These are phyloP conservation scores for Drosophila varians DNA, from an alignment of 1,140 invertebrate species.

Conservation along the genomic window DNA sequence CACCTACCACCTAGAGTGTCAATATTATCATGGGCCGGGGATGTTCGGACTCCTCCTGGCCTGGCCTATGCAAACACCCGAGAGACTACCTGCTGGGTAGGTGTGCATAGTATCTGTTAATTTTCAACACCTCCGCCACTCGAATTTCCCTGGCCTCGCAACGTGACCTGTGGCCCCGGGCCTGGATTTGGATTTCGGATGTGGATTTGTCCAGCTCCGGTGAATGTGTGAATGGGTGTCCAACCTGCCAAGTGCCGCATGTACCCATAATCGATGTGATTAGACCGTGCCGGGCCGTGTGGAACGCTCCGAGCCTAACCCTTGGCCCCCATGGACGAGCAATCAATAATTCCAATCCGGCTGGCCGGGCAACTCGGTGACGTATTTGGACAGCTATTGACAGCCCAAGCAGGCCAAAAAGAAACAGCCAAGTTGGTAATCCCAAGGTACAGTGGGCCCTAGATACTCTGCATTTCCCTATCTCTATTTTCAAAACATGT, in stretches of 20 bases:
- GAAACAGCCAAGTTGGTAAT: conserved; percentile 25
- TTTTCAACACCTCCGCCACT: conserved; percentile 74
- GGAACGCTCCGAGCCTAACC: conserved; percentile 30
- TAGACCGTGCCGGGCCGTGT: conserved; percentile 63
- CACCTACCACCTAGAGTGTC: conserved; percentile 62
- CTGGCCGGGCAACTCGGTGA: conserved; percentile 54
- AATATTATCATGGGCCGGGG: conserved; percentile 71
- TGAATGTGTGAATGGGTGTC: conserved; percentile 48
- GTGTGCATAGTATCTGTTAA: conserved; percentile 76
- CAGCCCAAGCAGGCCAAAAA: conserved; percentile 57
- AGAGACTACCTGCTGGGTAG: conserved; percentile 61
- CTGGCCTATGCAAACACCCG: conserved; percentile 65
- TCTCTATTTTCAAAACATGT: no score
- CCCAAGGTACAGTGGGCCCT: not conserved
- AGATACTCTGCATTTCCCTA: conserved; percentile 32
- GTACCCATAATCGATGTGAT: conserved; percentile 77
- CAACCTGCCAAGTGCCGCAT: conserved; percentile 60
- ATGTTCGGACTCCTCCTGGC: conserved; percentile 4
- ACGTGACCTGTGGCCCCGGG: conserved; percentile 68
- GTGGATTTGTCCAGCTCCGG: not conserved
- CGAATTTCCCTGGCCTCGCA: conserved; percentile 32
- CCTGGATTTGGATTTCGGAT: conserved; percentile 53
- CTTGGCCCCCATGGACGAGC: conserved; percentile 55
- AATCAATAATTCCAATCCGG: conserved; percentile 70
- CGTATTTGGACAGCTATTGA: conserved; percentile 79